A percentile compares a stretch with the other conserved stretches of the same genome.
Conservation (phyloP, 1,140 invertebrate genomes). For the Aleiodes sp. region DNA sequence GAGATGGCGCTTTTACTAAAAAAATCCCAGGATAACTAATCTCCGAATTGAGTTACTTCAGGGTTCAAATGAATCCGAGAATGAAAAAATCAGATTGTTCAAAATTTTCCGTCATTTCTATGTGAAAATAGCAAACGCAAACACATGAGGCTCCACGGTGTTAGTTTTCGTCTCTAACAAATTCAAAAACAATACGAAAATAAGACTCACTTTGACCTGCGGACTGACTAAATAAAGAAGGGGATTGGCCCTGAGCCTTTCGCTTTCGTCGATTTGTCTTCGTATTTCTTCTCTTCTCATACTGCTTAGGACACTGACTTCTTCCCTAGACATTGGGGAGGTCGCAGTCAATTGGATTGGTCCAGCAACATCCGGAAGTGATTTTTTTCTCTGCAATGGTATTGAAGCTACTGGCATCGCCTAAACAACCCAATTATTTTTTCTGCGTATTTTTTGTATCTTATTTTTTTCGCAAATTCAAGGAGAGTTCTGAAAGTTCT, state of each 20-base stretch:
- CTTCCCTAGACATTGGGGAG: conserved; percentile 89
- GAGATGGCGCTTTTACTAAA: too few relatives aligned
- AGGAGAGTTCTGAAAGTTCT: background rate
- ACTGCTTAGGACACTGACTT: conserved; percentile 92
- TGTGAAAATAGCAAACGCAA: too few relatives aligned
- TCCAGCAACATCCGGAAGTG: conserved; percentile 90
- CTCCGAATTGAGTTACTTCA: too few relatives aligned
- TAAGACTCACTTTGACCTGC: conserved; percentile 87
- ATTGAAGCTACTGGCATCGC: conserved; percentile 75
- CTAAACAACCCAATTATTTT: conserved; percentile 61
- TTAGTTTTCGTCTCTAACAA: too few relatives aligned
- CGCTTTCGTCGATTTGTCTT: conserved; percentile 89
- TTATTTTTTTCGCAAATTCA: too few relatives aligned
- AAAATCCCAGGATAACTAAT: too few relatives aligned
- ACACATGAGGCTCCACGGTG: too few relatives aligned
- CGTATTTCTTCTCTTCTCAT: conserved; percentile 93
- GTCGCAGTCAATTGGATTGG: conserved; percentile 75
- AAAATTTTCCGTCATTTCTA: too few relatives aligned
- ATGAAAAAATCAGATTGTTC: too few relatives aligned
- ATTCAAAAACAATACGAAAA: background rate
- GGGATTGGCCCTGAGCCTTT: conserved; percentile 92
- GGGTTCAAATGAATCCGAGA: too few relatives aligned
- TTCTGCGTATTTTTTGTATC: too few relatives aligned
- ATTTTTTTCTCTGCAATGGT: conserved; percentile 89
- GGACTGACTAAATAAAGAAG: conserved; percentile 95